Evolutionary conservation across 2,797 vertebrate species (phyloP), one percentile per base, ranked within the genome.

Genomic region (Orientallactaga sibirica): DNA sequence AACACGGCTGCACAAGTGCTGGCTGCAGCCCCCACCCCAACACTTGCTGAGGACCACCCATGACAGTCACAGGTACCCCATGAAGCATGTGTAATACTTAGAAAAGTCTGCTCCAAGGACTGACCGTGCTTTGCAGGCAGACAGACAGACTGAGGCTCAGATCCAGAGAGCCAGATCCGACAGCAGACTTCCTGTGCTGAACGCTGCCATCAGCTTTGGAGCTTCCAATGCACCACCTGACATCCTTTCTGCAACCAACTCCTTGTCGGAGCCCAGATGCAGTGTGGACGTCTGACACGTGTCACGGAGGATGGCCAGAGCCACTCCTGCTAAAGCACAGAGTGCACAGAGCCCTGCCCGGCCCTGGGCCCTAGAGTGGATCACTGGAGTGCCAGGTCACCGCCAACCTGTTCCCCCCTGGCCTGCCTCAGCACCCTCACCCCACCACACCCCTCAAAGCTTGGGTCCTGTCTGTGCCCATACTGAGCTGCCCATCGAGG

Each of bases 351-450:
- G 14, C 5, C 29, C 84, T 11, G 48, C 12, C n/a, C 14, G 41
- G 16, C 55, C 29, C 19, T 27, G 29, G 5, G 20, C 20, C n/a
- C 7, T 5, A 27, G 15, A 4, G 33, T 84, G 6, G 75, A 43
- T 7, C 20, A 14, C 6, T 20, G 25, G 37, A 73, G 20, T 0
- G 2, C 29, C 3, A 18, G 41, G 48, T 67, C 55, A 41, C 18
- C 18, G 10, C 16, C 29, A 58, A 5, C 76, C 61, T 64, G 62
- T 20, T 37, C 11, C 4, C 15, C 24, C 43, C 37, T 8, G 41
- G 4, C 48, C 71, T 33, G n/a, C 24, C 55, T 61, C 1, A 0
- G 48, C 20, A 75, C 61, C 52, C 22, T 77, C 16, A 20, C 0
- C 7, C 7, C 55, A 61, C 33, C 29, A 66, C 33, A 33, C 2